Conservation (phyloP, 2,113 vertebrate genomes). For the Eubucco bourcierii region DNA sequence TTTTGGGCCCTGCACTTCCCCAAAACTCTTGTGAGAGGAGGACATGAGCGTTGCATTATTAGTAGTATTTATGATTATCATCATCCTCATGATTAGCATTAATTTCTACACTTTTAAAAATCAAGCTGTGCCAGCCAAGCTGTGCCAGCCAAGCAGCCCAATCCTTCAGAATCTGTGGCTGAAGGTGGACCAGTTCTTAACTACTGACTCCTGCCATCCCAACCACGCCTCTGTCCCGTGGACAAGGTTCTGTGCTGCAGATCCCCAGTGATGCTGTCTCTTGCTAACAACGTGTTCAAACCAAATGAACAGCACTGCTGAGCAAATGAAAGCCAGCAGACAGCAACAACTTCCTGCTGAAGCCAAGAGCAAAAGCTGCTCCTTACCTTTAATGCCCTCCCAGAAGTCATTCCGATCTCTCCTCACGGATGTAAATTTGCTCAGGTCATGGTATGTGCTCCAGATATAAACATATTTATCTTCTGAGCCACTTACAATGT, state of each 20-base stretch:
- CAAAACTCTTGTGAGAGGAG: not conserved
- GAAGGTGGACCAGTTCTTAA: not conserved
- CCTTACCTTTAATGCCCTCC: slow-evolving; percentile 98
- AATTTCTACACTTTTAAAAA: not conserved
- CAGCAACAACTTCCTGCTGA: not conserved
- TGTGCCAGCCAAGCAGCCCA: not conserved
- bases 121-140: not conserved
- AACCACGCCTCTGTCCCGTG: not conserved
- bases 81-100: not conserved
- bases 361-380: not conserved
- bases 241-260: not conserved
- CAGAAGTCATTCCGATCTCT: slow-evolving; percentile 99
- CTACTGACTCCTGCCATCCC: not conserved
- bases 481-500: slow-evolving; percentile 96
- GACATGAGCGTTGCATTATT: no score
- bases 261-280: not conserved
- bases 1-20: not conserved
- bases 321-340: not conserved
- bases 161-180: not conserved
- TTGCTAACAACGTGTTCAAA: not conserved
- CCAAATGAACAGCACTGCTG: not conserved
- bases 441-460: slow-evolving; percentile 98
- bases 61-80: no score
- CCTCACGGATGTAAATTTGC: slow-evolving; percentile 96
- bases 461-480: slow-evolving; percentile 98